These are phyloP conservation scores for Thalassarche chlororhynchos DNA, from an alignment of 2,113 vertebrate genomes.

Conservation along the genomic window DNA sequence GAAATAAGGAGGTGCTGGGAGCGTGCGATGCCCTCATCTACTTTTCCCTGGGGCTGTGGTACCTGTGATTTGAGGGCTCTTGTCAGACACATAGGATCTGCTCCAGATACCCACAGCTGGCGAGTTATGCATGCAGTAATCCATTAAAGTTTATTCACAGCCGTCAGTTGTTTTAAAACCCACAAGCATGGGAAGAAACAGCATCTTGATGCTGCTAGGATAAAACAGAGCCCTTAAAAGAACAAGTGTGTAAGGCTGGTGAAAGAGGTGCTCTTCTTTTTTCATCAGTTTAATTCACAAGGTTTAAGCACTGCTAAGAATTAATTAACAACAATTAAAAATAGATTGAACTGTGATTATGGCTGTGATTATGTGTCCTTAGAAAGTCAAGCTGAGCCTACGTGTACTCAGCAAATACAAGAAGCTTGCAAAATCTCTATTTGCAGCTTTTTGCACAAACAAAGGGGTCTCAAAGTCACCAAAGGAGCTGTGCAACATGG, in stretches of 20 bases:
- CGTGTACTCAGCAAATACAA: not conserved
- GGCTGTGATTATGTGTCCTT: not conserved
- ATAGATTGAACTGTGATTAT: not conserved
- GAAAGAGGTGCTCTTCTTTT: not conserved
- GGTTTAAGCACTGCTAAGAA: not conserved
- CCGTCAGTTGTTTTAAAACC: not conserved
- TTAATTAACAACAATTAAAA: not conserved
- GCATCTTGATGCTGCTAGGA: not conserved
- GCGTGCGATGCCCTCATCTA: not conserved
- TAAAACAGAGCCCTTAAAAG: not conserved
- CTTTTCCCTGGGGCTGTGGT: not conserved
- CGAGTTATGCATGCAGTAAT: not conserved
- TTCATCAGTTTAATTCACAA: not conserved
- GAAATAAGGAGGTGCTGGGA: not conserved
- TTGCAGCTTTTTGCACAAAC: not conserved
- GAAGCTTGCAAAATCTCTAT: not conserved
- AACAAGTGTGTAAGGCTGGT: not conserved
- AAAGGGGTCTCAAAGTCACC: not conserved
- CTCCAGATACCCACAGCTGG: not conserved
- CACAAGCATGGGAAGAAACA: not conserved
- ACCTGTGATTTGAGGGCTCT: not conserved
- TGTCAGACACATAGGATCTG: not conserved
- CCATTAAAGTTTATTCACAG: not conserved
- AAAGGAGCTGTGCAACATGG: not conserved
- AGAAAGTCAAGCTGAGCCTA: not conserved